Evolutionary conservation across 2,797 vertebrate genomes (phyloP).

Genomic region (Protosalanx chinensis): DNA sequence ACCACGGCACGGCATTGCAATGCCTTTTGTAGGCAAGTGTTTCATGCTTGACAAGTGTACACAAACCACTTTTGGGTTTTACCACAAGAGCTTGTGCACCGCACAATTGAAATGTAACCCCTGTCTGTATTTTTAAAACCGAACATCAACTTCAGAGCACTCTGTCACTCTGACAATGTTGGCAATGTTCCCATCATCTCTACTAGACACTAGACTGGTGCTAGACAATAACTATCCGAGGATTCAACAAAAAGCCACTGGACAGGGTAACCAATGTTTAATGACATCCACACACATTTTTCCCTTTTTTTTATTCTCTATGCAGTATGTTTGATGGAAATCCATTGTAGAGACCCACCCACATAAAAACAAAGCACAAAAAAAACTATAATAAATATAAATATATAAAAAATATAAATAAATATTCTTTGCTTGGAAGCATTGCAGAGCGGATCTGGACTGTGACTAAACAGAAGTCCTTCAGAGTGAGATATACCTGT

Average conservation of each 20-base stretch:
- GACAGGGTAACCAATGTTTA: constrained; percentile 7
- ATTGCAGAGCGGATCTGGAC: background rate
- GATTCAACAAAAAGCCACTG: constrained; percentile 1
- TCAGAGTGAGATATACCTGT: constrained; percentile 49
- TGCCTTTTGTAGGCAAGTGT: too few species aligned
- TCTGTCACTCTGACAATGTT: background rate
- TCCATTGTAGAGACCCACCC: background rate
- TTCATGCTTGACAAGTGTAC: too few species aligned
- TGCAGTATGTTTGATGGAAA: background rate
- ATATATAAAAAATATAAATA: background rate
- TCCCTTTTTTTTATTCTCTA: background rate
- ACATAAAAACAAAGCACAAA: background rate
- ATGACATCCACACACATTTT: background rate
- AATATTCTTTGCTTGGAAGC: background rate
- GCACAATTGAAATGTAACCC: background rate
- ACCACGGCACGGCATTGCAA: too few species aligned
- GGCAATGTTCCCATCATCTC: constrained; percentile 12
- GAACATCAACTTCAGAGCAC: background rate
- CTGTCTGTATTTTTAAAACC: background rate
- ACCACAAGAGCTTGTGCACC: too few species aligned
- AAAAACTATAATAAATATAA: background rate
- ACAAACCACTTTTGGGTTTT: too few species aligned
- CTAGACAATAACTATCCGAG: constrained; percentile 13
- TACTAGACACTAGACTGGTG: background rate
- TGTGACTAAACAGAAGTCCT: constrained; percentile 36